phyloP scores from a whole-genome alignment of 2,888 invertebrate genomes.

The Baccha elongata region DNA sequence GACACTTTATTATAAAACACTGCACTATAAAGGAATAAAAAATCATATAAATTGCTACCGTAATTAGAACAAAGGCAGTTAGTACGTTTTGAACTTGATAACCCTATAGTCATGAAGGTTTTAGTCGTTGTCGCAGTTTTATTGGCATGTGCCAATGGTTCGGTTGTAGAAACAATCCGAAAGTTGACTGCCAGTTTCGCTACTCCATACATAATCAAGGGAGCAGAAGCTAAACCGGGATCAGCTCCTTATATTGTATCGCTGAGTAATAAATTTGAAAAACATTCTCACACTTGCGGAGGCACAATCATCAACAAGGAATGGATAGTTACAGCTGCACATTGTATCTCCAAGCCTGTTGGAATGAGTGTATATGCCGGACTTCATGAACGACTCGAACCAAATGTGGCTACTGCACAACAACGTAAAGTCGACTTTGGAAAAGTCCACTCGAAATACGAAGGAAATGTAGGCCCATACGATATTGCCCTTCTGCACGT shows the following conservation, averaged over 20 bases:
- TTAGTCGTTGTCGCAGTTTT: slow-evolving; percentile 75
- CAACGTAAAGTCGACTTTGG: slow-evolving; percentile 77
- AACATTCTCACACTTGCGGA: slow-evolving; percentile 82
- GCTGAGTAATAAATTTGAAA: slow-evolving; percentile 75
- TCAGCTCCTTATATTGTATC: slow-evolving; percentile 83
- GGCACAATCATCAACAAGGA: slow-evolving; percentile 81
- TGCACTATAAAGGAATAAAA: not conserved
- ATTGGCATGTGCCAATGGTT: slow-evolving; percentile 76
- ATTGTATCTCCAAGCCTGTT: slow-evolving; percentile 78
- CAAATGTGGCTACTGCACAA: slow-evolving; percentile 76
- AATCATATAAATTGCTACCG: slow-evolving; percentile 37
- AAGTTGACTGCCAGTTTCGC: slow-evolving; percentile 77
- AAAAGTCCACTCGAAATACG: slow-evolving; percentile 78
- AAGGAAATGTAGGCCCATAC: slow-evolving; percentile 82
- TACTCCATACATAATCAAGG: slow-evolving; percentile 79
- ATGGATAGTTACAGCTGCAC: slow-evolving; percentile 82
- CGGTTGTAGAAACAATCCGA: slow-evolving; percentile 65
- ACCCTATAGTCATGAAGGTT: slow-evolving; percentile 77
- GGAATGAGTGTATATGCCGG: slow-evolving; percentile 81
- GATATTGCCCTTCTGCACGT: slow-evolving; percentile 84
- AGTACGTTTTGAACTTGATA: not conserved
- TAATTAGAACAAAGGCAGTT: slow-evolving; percentile 7
- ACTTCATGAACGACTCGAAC: slow-evolving; percentile 78
- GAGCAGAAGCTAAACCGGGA: slow-evolving; percentile 80
- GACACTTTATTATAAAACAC: slow-evolving; percentile 6